phyloP scores from a whole-genome alignment of 2,113 vertebrate species.

The Xiphophorus hellerii region DNA sequence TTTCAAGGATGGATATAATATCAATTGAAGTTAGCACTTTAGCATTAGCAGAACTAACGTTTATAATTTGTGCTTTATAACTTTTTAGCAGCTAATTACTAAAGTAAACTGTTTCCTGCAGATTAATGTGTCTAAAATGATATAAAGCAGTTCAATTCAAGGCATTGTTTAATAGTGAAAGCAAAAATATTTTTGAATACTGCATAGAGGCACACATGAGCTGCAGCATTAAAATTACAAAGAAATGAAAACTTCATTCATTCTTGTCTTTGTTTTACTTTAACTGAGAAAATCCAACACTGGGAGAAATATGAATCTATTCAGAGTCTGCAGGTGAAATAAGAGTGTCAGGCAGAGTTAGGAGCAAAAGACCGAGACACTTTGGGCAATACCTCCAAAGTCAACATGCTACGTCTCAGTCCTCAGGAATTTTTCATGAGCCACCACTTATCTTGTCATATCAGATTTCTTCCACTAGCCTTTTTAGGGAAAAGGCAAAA shows the following conservation, averaged over 20 bases:
- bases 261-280: constrained; percentile 21
- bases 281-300: constrained; percentile 36
- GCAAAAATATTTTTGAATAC: neutral
- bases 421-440: constrained; percentile 82
- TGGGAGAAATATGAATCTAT: constrained; percentile 45
- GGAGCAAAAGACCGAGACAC: constrained; percentile 39
- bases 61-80: no score
- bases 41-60: no score
- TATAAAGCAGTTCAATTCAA: no score
- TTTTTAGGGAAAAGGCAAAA: constrained; percentile 68
- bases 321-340: constrained; percentile 61
- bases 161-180: neutral
- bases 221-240: constrained; percentile 8
- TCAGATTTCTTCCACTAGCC: constrained; percentile 75
- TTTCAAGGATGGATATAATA: no score
- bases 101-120: no score
- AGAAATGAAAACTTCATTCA: neutral
- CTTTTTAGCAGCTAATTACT: no score
- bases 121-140: no score
- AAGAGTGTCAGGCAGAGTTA: constrained; percentile 57
- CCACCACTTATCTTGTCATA: constrained; percentile 83
- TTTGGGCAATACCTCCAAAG: constrained; percentile 69
- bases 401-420: constrained; percentile 73
- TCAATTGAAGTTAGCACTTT: no score
- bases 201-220: neutral